These are phyloP conservation scores for Varanus salvator DNA, from an alignment of 2,113 vertebrate species.

Conservation along the genomic window DNA sequence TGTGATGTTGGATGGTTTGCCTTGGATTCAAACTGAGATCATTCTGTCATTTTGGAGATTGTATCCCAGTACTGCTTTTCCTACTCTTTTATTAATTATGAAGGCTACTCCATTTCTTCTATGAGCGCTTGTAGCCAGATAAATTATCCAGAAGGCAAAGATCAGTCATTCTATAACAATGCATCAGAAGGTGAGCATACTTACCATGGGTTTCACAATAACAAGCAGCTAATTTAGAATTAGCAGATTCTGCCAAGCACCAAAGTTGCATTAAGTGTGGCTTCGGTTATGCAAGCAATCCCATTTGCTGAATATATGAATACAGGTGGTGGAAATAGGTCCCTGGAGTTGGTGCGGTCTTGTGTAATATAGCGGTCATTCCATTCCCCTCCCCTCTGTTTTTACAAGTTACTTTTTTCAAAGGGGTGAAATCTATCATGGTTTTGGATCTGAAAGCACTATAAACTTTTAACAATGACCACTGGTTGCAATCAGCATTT, in stretches of 20 bases:
- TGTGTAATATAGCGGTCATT: neutral
- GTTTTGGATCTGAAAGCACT: neutral
- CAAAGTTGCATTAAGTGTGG: neutral
- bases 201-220: neutral
- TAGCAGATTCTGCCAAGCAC: neutral
- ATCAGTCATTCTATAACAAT: neutral
- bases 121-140: neutral
- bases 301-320: neutral
- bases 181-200: neutral
- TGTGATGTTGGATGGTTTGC: no score
- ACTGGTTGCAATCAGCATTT: neutral
- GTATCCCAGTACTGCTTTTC: no score
- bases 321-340: neutral
- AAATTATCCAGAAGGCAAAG: neutral
- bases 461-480: slow-evolving; percentile 2
- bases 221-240: neutral
- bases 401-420: neutral
- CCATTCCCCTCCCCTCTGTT: neutral
- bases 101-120: no score
- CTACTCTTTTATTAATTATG: no score
- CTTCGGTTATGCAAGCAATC: neutral
- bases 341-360: neutral
- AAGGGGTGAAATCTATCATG: neutral
- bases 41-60: no score
- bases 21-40: no score